phyloP scores from a whole-genome alignment of 2,888 invertebrate species.

The Drosophila recens region DNA sequence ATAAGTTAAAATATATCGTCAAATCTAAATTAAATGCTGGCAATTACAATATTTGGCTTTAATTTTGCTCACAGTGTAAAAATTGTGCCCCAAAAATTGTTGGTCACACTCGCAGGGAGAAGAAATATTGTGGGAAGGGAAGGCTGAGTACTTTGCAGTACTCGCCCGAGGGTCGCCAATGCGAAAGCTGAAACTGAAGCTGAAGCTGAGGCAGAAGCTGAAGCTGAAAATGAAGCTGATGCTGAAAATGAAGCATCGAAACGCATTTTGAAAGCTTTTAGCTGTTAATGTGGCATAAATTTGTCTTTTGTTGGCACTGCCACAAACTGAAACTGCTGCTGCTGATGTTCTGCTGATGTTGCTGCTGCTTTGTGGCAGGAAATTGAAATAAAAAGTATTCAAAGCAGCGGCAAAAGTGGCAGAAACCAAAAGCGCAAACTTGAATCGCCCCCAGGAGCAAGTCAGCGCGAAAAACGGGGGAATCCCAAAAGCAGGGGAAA shows the following conservation, averaged over 20 bases:
- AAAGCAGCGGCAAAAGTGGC: constrained; percentile 54
- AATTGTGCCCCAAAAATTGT: constrained; percentile 76
- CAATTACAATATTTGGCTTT: too few relatives aligned
- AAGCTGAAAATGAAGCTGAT: not conserved
- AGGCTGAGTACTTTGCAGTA: constrained; percentile 23
- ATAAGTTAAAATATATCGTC: too few relatives aligned
- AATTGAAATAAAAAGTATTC: constrained; percentile 78
- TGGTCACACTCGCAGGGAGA: constrained; percentile 60
- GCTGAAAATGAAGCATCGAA: constrained; percentile 50
- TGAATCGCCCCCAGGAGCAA: constrained; percentile 59
- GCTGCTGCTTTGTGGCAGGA: constrained; percentile 63
- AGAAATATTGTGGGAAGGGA: constrained; percentile 45
- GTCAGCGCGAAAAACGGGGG: constrained; percentile 25
- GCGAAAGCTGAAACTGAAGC: constrained; percentile 3
- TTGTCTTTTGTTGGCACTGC: constrained; percentile 67
- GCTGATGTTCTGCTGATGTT: constrained; percentile 21
- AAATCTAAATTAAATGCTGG: too few relatives aligned
- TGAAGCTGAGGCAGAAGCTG: not conserved
- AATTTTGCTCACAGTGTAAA: constrained; percentile 23
- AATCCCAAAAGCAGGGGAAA: not conserved
- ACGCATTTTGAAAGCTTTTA: constrained; percentile 81
- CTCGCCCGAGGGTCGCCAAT: constrained; percentile 48
- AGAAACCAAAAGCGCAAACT: constrained; percentile 58
- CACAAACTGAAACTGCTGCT: not conserved
- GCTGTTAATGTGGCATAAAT: constrained; percentile 82